Percentiles rank a stretch among this genome's conserved stretches.
Conservation (phyloP, 2,797 vertebrate species). For the Molossus molossus region DNA sequence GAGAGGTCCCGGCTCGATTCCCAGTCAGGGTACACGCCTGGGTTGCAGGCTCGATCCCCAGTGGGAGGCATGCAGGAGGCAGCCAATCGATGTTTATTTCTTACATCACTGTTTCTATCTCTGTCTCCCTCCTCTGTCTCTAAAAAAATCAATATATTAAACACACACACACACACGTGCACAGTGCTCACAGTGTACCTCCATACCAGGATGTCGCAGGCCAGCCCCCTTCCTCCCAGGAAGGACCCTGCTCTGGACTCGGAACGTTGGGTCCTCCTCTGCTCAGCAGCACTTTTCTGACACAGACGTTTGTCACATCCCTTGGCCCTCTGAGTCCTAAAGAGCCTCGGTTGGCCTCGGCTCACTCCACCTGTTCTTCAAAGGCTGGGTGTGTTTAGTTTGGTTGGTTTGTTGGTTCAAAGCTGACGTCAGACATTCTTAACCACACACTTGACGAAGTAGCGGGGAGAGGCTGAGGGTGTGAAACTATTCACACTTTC, state of each 20-base stretch:
- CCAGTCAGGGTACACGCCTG: no score
- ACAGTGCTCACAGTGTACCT: no score
- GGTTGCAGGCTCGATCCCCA: no score
- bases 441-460: accelerated
- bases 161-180: no score
- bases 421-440: not conserved
- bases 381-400: not conserved
- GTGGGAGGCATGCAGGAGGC: no score
- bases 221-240: accelerated
- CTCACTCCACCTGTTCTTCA: not conserved
- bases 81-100: no score
- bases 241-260: not conserved
- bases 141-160: no score
- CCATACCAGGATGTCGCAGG: accelerated
- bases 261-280: accelerated
- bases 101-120: no score
- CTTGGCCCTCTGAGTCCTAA: not conserved
- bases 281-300: accelerated
- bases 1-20: no score
- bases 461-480: accelerated
- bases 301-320: accelerated
- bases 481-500: accelerated
- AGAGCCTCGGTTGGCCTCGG: accelerated
- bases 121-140: no score
- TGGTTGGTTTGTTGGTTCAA: not conserved